Percentiles rank a stretch among this genome's conserved stretches.
Conservation (phyloP, 2,797 vertebrate genomes). For the Onychomys leucogaster region DNA sequence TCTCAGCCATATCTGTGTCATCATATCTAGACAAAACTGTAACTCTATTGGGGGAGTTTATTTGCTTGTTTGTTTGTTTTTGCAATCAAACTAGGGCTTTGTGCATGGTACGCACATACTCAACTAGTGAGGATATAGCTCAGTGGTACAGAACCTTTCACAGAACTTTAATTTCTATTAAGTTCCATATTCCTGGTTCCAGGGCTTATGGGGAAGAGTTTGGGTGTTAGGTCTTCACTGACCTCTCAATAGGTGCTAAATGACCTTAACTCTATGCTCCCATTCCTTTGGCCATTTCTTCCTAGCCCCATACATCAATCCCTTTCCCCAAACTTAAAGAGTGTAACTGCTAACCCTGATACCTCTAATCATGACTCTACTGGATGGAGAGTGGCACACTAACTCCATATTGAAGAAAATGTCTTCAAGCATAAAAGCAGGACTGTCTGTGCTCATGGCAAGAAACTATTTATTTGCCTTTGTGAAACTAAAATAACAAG, state of each 20-base stretch:
- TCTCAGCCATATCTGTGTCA: not conserved
- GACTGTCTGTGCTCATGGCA: not conserved
- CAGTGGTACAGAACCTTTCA: not conserved
- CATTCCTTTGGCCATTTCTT: not conserved
- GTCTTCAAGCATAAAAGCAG: not conserved
- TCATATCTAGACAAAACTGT: not conserved
- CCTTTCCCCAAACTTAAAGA: not conserved
- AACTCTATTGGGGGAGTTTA: not conserved
- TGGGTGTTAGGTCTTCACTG: not conserved
- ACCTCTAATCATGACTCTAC: not conserved
- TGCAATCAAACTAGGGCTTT: not conserved
- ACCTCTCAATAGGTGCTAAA: not conserved
- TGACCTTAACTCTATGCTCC: not conserved
- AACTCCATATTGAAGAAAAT: not conserved
- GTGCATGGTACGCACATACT: not conserved
- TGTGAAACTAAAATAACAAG: conserved; percentile 31
- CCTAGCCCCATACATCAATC: not conserved
- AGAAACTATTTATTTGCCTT: not conserved
- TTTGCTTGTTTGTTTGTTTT: not conserved
- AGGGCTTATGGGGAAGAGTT: not conserved
- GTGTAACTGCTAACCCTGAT: not conserved
- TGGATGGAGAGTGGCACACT: not conserved
- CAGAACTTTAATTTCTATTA: conserved; percentile 28
- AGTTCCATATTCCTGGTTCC: not conserved
- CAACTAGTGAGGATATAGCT: not conserved